A percentile compares a stretch with the other conserved stretches of the same genome.
Evolutionary conservation across 1,140 invertebrate species (phyloP).

Genomic region (Sogatella furcifera): DNA sequence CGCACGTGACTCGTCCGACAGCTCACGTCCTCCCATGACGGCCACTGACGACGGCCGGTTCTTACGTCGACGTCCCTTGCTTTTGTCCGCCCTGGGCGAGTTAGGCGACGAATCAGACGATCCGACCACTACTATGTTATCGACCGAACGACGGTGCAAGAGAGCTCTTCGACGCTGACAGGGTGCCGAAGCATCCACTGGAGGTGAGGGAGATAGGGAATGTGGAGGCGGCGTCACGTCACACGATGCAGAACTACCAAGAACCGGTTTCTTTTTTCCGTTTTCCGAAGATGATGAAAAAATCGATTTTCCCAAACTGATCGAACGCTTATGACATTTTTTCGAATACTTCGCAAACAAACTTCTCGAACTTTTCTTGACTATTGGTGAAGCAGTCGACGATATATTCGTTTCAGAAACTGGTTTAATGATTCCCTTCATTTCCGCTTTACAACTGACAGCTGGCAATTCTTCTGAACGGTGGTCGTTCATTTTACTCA

Average conservation of each 20-base stretch:
- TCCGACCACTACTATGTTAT: conserved; percentile 22
- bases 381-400: not conserved
- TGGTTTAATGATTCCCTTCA: conserved; percentile 6
- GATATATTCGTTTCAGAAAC: conserved; percentile 10
- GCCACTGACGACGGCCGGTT: conserved; percentile 17
- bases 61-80: conserved; percentile 10
- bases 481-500: conserved; percentile 12
- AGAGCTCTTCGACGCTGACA: conserved; percentile 11
- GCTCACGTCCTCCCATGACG: conserved; percentile 6
- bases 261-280: conserved; percentile 1
- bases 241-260: conserved; percentile 7
- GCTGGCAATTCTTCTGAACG: conserved; percentile 28
- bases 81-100: conserved; percentile 11
- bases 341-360: conserved; percentile 2
- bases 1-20: not conserved
- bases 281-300: conserved; percentile 7
- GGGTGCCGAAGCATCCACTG: not conserved
- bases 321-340: conserved; percentile 18
- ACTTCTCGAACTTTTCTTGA: conserved; percentile 3
- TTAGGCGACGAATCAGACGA: conserved; percentile 19
- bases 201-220: conserved; percentile 5
- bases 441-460: conserved; percentile 18
- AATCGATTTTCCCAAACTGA: conserved; percentile 18
- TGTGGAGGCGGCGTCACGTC: not conserved
- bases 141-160: conserved; percentile 20